phyloP scores from a whole-genome alignment of 2,113 vertebrate genomes.

The Nothocercus nigrocapillus region DNA sequence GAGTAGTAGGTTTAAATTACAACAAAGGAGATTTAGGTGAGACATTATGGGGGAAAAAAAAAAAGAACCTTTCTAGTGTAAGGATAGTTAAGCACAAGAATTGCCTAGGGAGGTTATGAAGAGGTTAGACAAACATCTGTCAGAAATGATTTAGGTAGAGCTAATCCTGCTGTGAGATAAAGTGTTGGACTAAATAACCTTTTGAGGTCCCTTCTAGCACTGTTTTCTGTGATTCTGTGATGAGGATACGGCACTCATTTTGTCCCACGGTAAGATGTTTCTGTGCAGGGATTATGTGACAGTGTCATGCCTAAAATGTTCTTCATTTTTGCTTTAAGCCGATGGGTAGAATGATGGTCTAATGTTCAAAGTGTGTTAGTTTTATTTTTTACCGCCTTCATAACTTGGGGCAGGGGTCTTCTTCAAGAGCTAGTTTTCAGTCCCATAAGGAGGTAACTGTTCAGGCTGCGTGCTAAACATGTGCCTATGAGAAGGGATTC shows the following conservation, averaged over 20 bases:
- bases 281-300: not conserved
- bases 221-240: conserved; percentile 37
- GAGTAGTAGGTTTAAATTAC: conserved; percentile 64
- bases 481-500: not conserved
- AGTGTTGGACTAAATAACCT: conserved; percentile 64
- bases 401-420: not conserved
- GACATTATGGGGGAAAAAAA: conserved; percentile 34
- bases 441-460: not conserved
- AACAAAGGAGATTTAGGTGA: conserved; percentile 70
- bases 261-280: not conserved
- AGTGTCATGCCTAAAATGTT: not conserved
- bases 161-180: conserved; percentile 66
- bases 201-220: conserved; percentile 53
- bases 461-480: not conserved
- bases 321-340: not conserved
- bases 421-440: not conserved
- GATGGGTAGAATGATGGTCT: not conserved
- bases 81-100: conserved; percentile 70
- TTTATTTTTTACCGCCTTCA: not conserved
- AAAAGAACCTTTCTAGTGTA: conserved; percentile 61
- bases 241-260: not conserved
- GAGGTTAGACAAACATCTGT: conserved; percentile 74
- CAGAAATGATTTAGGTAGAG: conserved; percentile 69
- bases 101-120: conserved; percentile 71
- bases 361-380: not conserved